These are phyloP conservation scores for Hippoglossus hippoglossus DNA, from an alignment of 2,797 vertebrate genomes.

Conservation along the genomic window DNA sequence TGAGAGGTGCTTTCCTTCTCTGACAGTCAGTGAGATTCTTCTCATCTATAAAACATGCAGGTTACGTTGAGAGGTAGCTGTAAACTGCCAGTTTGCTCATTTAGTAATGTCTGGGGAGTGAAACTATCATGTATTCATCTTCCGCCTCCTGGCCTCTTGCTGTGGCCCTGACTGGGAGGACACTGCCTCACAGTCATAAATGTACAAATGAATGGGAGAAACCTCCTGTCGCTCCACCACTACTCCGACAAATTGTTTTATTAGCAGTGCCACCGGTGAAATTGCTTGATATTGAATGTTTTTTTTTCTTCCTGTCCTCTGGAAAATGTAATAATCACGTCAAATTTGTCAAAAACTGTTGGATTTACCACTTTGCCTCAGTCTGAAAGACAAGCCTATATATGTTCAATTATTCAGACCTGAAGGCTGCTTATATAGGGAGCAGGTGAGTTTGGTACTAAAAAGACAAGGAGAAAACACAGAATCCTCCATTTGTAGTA, in stretches of 20 bases:
- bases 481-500: slow-evolving; percentile 45
- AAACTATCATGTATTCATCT: slow-evolving; percentile 80
- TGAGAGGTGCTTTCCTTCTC: slow-evolving; percentile 75
- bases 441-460: slow-evolving; percentile 19
- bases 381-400: slow-evolving; percentile 23
- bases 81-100: slow-evolving; percentile 84
- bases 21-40: slow-evolving; percentile 73
- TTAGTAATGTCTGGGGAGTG: slow-evolving; percentile 81
- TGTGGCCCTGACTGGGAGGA: slow-evolving; percentile 69
- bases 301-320: slow-evolving; percentile 35
- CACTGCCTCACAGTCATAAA: slow-evolving; percentile 71
- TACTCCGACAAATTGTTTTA: slow-evolving; percentile 66
- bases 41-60: slow-evolving; percentile 85
- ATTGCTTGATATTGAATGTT: slow-evolving; percentile 40
- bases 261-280: slow-evolving; percentile 41
- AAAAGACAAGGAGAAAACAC: slow-evolving; percentile 27
- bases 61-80: slow-evolving; percentile 75
- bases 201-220: slow-evolving; percentile 68
- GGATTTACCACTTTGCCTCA: slow-evolving; percentile 31
- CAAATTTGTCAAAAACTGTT: slow-evolving; percentile 41
- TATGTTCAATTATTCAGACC: slow-evolving; percentile 41
- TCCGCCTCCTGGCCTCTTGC: slow-evolving; percentile 62
- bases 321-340: slow-evolving; percentile 52
- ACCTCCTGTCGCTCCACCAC: slow-evolving; percentile 49
- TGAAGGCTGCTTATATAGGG: slow-evolving; percentile 22